Evolutionary conservation across 2,797 vertebrate genomes (phyloP).

Genomic region (Orientallactaga sibirica): DNA sequence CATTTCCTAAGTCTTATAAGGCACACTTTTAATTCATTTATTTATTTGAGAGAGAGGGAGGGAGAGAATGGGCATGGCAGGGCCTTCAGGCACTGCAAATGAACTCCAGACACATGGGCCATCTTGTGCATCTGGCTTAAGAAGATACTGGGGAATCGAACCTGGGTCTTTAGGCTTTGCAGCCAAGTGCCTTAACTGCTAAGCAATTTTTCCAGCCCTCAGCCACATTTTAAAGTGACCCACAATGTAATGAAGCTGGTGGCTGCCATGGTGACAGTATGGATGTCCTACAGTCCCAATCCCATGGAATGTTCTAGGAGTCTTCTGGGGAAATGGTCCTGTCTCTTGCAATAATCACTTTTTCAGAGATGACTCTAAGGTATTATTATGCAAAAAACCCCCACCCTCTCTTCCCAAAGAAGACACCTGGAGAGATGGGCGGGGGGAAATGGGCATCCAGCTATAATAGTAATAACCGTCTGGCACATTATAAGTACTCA

Average conservation of each 20-base stretch:
- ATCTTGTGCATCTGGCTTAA: no score
- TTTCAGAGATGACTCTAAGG: neutral
- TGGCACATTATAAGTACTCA: neutral
- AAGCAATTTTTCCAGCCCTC: no score
- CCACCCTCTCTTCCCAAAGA: neutral
- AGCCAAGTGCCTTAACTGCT: no score
- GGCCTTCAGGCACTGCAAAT: no score
- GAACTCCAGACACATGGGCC: no score
- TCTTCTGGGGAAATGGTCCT: neutral
- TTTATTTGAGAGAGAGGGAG: no score
- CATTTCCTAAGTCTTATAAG: fast-evolving
- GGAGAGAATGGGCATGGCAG: no score
- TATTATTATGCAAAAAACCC: neutral
- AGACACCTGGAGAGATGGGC: neutral
- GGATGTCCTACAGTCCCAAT: neutral
- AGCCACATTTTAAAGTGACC: neutral
- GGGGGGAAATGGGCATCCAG: neutral
- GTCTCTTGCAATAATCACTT: neutral
- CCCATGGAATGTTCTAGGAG: neutral
- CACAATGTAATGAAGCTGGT: neutral
- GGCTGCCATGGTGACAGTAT: neutral
- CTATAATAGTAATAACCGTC: neutral
- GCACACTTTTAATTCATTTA: no score
- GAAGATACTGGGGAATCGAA: no score
- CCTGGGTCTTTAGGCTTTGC: no score